Percentiles rank a stretch among this genome's conserved stretches.
These are phyloP conservation scores for Parazoanthus atlanticus DNA, from an alignment of 92 coral and sea anemone genomes.

Conservation along the genomic window DNA sequence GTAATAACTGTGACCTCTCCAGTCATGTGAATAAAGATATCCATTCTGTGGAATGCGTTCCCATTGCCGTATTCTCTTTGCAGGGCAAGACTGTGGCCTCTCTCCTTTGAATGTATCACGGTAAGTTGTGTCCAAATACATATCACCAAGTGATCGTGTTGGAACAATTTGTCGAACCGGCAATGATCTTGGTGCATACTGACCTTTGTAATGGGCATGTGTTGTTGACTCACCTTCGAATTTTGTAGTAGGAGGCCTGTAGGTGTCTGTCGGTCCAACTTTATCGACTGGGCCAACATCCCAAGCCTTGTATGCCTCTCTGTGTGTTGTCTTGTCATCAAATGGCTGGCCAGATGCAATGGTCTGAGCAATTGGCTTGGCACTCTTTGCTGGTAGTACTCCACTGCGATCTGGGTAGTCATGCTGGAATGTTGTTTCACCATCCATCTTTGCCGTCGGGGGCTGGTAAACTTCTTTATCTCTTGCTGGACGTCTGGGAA, in stretches of 20 bases:
- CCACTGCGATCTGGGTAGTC: slow-evolving; percentile 89
- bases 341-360: slow-evolving; percentile 91
- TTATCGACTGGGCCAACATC: slow-evolving; percentile 68
- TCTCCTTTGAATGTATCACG: slow-evolving; percentile 92
- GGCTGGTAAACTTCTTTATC: slow-evolving; percentile 87
- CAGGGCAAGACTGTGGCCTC: slow-evolving; percentile 89
- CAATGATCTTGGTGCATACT: slow-evolving; percentile 79
- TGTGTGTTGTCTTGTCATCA: slow-evolving; percentile 94
- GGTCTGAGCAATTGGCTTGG: slow-evolving; percentile 83
- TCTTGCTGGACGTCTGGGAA: slow-evolving; percentile 77
- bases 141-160: slow-evolving; percentile 65
- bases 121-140: slow-evolving; percentile 91
- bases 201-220: slow-evolving; percentile 94
- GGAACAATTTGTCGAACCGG: slow-evolving; percentile 81
- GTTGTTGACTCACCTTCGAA: slow-evolving; percentile 95
- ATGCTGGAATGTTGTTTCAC: slow-evolving; percentile 88
- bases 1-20: slow-evolving; percentile 88
- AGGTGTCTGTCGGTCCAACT: slow-evolving; percentile 74
- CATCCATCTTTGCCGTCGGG: slow-evolving; percentile 83
- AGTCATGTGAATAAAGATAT: slow-evolving; percentile 72
- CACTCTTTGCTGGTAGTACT: slow-evolving; percentile 87
- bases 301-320: slow-evolving; percentile 93
- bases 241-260: slow-evolving; percentile 87
- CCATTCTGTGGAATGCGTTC: slow-evolving; percentile 68
- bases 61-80: slow-evolving; percentile 81